Evolutionary conservation across 2,797 vertebrate genomes (phyloP), one percentile per base, ranked within the genome.

Genomic region (Tangara arthus): DNA sequence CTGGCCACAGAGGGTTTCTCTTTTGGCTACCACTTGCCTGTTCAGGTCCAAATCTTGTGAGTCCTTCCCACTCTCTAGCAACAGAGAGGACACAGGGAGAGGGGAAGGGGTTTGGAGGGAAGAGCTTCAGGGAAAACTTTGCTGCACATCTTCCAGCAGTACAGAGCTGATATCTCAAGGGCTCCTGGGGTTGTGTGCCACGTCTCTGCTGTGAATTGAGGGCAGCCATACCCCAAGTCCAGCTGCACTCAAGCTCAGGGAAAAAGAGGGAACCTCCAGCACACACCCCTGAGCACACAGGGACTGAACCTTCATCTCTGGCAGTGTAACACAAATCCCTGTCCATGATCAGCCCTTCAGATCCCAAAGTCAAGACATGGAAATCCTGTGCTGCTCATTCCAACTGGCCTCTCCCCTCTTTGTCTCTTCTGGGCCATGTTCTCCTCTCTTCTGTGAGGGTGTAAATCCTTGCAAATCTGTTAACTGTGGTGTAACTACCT

Each of bases 381-480:
- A 68, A 81, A 83, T 63, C 46, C 57, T 60, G 64, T 0, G 1
- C 61, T 71, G 56, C 37, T 71, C 22, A 9, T 75, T 80, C 53
- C 65, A 85, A 20, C n/a, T 75, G 81, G 60, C 41, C 82, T 76
- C 70, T 89, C 41, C 64, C 41, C 4, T 35, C 63, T n/a, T 49
- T 42, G 22, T 6, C n/a, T 87, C 32, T 68, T 87, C 68, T 57
- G 71, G 63, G 56, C 19, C 4, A 2, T 5, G 7, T 35, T 81
- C 75, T 65, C 28, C 61, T 90, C 35, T 55, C 69, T 2, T 3
- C 56, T 68, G 60, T 21, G 70, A 1, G 49, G 60, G 44, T 91
- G 39, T 37, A 94, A 95, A 94, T 90, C 73, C 65, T 66, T 63
- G 22, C 19, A 91, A 88, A 70, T 76, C 66, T 77, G 41, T 79